Evolutionary conservation across 2,113 vertebrate genomes (phyloP).

Genomic region (Onychostoma macrolepis): DNA sequence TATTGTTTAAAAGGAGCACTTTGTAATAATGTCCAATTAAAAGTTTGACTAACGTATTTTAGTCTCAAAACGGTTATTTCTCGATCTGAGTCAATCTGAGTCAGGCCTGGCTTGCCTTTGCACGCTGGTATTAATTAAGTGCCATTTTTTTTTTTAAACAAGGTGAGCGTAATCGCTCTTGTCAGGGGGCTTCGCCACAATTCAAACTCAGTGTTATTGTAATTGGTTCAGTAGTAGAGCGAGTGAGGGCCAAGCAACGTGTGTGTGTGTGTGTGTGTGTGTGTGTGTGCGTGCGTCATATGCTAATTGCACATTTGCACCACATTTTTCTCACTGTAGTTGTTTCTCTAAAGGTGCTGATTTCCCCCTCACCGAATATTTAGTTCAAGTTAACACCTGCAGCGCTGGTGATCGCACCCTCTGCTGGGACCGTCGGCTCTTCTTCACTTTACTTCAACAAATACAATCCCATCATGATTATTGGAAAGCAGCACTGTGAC

Average conservation of each 20-base stretch:
- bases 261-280: too few species aligned
- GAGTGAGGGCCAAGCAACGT: not conserved
- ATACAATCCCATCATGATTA: not conserved
- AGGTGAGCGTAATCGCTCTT: slow-evolving; percentile 41
- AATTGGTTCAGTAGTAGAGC: slow-evolving; percentile 29
- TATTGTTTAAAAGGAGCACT: too few species aligned
- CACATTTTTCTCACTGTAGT: slow-evolving; percentile 14
- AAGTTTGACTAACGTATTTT: too few species aligned
- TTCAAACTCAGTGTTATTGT: not conserved
- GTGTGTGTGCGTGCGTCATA: not conserved
- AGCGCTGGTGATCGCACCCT: not conserved
- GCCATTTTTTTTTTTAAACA: not conserved
- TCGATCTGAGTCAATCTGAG: too few species aligned
- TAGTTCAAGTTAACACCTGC: slow-evolving; percentile 19
- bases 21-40: too few species aligned
- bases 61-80: too few species aligned
- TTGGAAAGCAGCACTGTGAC: not conserved
- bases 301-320: slow-evolving; percentile 1
- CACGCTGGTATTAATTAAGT: slow-evolving; percentile 41
- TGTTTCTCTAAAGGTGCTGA: slow-evolving; percentile 8
- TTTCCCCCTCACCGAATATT: not conserved
- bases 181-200: slow-evolving; percentile 7
- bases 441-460: not conserved
- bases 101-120: not conserved
- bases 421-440: not conserved